These are phyloP conservation scores for Baccha elongata DNA, from an alignment of 2,888 invertebrate genomes.

Conservation along the genomic window DNA sequence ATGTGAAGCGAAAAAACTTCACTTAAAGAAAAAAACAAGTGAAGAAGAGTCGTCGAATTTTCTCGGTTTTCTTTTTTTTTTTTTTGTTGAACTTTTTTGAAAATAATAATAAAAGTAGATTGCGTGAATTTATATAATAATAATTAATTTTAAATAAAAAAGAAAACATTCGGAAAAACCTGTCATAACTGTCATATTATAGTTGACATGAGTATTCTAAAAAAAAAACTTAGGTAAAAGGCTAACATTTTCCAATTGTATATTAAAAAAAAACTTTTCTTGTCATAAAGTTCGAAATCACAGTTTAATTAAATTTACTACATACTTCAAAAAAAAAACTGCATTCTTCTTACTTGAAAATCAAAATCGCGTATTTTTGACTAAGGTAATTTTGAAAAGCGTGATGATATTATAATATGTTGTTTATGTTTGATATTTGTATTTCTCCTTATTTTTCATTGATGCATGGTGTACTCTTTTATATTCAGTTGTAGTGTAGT, in stretches of 20 bases:
- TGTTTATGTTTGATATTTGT: constrained; percentile 43
- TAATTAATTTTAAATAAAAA: constrained; percentile 52
- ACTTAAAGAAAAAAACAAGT: constrained; percentile 33
- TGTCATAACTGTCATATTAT: constrained; percentile 59
- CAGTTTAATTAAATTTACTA: constrained; percentile 49
- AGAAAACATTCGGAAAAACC: constrained; percentile 30
- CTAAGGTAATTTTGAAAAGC: constrained; percentile 64
- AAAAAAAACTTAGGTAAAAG: constrained; percentile 36
- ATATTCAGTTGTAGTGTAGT: constrained; percentile 18
- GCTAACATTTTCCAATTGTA: constrained; percentile 57
- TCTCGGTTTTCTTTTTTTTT: constrained; percentile 53
- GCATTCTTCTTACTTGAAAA: constrained; percentile 54
- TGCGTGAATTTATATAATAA: constrained; percentile 70
- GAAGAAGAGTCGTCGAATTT: constrained; percentile 56
- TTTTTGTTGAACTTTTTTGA: not conserved
- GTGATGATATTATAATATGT: constrained; percentile 42
- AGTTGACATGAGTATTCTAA: constrained; percentile 41
- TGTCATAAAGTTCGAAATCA: constrained; percentile 65
- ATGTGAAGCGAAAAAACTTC: constrained; percentile 64
- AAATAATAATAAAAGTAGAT: constrained; percentile 64
- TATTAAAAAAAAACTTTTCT: constrained; percentile 32
- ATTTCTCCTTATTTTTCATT: constrained; percentile 15
- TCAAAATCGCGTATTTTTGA: constrained; percentile 64
- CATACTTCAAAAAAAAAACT: constrained; percentile 39
- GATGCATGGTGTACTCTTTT: constrained; percentile 46